These are phyloP conservation scores for Tryphoninae sp. DNA, from an alignment of 2,888 invertebrate species.

Conservation along the genomic window DNA sequence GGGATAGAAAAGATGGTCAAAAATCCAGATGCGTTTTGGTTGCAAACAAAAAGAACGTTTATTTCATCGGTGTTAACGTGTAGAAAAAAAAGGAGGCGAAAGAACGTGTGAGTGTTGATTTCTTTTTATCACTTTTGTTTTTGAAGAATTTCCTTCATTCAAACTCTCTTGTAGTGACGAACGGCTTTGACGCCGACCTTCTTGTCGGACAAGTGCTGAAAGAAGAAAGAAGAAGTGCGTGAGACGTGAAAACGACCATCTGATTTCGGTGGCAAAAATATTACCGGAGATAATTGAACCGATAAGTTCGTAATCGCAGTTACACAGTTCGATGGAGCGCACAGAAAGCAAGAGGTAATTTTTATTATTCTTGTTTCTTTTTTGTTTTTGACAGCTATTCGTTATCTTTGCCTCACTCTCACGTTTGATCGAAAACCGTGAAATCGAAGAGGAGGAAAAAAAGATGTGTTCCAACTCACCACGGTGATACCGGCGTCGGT, in stretches of 20 bases:
- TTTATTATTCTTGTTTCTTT: background rate
- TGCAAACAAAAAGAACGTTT: conserved; percentile 30
- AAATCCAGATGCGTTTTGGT: conserved; percentile 25
- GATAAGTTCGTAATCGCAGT: conserved; percentile 28
- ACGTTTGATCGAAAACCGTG: background rate
- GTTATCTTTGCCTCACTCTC: background rate
- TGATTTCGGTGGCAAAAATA: background rate
- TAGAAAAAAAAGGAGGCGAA: conserved; percentile 23
- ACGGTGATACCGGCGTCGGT: conserved; percentile 76
- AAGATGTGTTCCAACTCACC: conserved; percentile 70
- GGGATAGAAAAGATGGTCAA: conserved; percentile 53
- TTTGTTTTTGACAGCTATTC: background rate
- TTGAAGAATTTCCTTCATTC: conserved; percentile 58
- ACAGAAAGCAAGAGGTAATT: background rate
- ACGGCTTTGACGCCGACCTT: conserved; percentile 71
- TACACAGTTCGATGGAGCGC: conserved; percentile 30
- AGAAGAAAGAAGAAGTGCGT: conserved; percentile 44
- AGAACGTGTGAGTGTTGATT: background rate
- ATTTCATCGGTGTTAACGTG: conserved; percentile 48
- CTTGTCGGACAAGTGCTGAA: conserved; percentile 73
- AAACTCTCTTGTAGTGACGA: conserved; percentile 76
- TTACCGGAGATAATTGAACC: background rate
- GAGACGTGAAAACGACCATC: conserved; percentile 1
- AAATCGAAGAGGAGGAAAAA: background rate
- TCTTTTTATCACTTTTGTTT: conserved; percentile 41